Percentiles rank a stretch among this genome's conserved stretches.
These are phyloP conservation scores for Heliconius nattereri DNA, from an alignment of 1,140 invertebrate genomes.

Conservation along the genomic window DNA sequence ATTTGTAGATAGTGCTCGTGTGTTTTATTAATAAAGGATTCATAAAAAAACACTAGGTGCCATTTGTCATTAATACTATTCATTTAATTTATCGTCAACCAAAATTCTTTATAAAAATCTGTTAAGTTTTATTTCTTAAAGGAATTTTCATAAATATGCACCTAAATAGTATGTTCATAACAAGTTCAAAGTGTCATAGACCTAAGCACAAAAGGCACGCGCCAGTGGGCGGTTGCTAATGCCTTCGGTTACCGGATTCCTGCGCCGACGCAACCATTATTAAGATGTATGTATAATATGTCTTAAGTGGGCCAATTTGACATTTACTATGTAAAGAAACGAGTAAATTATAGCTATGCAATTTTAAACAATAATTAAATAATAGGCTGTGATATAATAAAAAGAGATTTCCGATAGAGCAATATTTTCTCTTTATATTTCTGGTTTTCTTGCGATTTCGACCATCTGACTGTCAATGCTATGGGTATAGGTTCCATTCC, in stretches of 20 bases:
- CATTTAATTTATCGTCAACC: too few species aligned
- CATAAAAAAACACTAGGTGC: too few species aligned
- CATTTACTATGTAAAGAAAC: not conserved
- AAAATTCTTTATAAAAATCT: too few species aligned
- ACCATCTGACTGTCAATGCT: not conserved
- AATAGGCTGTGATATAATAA: too few species aligned
- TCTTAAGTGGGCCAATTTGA: constrained; percentile 14
- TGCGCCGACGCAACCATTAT: constrained; percentile 42
- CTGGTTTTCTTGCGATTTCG: too few species aligned
- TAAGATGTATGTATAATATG: constrained; percentile 25
- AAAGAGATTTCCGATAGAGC: too few species aligned
- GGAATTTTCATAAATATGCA: too few species aligned
- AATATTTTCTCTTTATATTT: too few species aligned
- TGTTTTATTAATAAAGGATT: too few species aligned
- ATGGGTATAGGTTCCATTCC: not conserved
- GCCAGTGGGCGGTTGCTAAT: constrained; percentile 42
- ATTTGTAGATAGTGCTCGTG: too few species aligned
- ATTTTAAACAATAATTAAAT: not conserved
- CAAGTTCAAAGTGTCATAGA: constrained; percentile 39
- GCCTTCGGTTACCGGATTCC: constrained; percentile 55
- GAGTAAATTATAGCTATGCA: not conserved
- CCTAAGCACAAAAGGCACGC: constrained; percentile 23
- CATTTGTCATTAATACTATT: too few species aligned
- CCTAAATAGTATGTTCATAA: not conserved
- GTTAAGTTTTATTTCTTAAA: too few species aligned